Conservation (phyloP, 2,888 invertebrate species). For the Mechanitis messenoides region DNA sequence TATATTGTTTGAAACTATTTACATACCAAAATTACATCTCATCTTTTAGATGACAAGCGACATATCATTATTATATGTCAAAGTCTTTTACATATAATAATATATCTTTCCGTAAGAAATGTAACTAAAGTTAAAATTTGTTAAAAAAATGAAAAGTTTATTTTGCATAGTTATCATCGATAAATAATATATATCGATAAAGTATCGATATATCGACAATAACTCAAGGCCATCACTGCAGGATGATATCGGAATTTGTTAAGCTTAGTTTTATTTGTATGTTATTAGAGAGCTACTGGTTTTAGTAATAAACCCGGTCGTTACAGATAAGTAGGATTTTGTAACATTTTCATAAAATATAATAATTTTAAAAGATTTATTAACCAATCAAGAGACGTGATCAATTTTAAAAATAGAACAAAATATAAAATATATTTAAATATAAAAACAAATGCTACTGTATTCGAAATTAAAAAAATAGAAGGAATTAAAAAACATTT, state of each 20-base stretch:
- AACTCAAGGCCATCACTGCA: conserved; percentile 3
- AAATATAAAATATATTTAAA: too few relatives aligned
- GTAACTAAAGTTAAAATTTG: too few relatives aligned
- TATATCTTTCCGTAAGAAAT: too few relatives aligned
- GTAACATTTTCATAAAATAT: conserved; percentile 3
- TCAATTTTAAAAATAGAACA: too few relatives aligned
- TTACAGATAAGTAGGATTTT: conserved; percentile 2
- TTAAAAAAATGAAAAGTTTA: too few relatives aligned
- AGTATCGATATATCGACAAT: conserved; percentile 4
- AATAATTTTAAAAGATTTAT: not conserved
- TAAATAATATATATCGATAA: conserved; percentile 1
- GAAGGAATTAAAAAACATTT: not conserved
- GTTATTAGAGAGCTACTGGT: conserved; percentile 2
- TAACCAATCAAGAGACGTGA: not conserved
- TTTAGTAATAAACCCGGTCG: conserved; percentile 5
- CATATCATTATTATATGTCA: too few relatives aligned
- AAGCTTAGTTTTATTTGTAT: conserved; percentile 6
- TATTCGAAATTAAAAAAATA: too few relatives aligned
- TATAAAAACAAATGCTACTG: too few relatives aligned
- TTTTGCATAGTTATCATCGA: not conserved
- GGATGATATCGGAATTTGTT: conserved; percentile 4
- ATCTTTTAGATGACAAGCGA: too few relatives aligned
- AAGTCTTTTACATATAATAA: too few relatives aligned
- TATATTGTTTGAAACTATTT: too few relatives aligned
- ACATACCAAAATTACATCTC: too few relatives aligned